Evolutionary conservation across 2,113 vertebrate genomes (phyloP), one percentile per base, ranked within the genome.

Genomic region (Platichthys stellatus): DNA sequence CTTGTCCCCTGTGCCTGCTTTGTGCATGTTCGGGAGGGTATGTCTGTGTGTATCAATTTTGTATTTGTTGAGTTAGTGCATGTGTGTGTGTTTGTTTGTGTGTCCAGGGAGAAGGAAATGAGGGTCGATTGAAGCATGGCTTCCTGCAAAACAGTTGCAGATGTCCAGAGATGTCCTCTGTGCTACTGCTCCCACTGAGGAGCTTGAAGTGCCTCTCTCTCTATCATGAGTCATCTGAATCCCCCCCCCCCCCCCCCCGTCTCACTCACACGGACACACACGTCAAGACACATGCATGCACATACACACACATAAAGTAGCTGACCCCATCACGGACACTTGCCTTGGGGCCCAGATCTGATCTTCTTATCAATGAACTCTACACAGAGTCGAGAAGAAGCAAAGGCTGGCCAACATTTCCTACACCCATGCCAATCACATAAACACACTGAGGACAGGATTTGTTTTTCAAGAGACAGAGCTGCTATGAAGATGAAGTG

Each of bases 1-100:
- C 93, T 93, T 94, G 93, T 94, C 93, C 93, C 90, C 81, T 72
- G 89, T 72, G 93, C 75, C 85, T 72, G 89, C 90, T 93, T 93
- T 92, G 93, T 90, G 92, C 84, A 89, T 90, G 87, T 75, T 93
- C 82, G 88, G 80, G 63, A 73, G 86, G 69, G 81, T 57, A 62
- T 73, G 86, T 65, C 81, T 57, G 64, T 85, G 83, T 79, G 75
- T 57, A 83, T 83, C 54, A 78, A 86, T 91, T 57, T 92, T 83
- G 71, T 67, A 90, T 88, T 83, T 84, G 85, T 69, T 72, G 66
- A 60, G 78, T 78, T 72, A 81, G 78, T 76, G 84, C 61, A 38
- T 78, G 78, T 13, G 18, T 35, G 60, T 62, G 60, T 61, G 59
- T 12, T 26, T 17, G 59, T n/a, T 3, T 35, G 60, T 63, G 60